Base-by-base conservation (phyloP, 2,113 vertebrate species). In the Anser cygnoides region DNA sequence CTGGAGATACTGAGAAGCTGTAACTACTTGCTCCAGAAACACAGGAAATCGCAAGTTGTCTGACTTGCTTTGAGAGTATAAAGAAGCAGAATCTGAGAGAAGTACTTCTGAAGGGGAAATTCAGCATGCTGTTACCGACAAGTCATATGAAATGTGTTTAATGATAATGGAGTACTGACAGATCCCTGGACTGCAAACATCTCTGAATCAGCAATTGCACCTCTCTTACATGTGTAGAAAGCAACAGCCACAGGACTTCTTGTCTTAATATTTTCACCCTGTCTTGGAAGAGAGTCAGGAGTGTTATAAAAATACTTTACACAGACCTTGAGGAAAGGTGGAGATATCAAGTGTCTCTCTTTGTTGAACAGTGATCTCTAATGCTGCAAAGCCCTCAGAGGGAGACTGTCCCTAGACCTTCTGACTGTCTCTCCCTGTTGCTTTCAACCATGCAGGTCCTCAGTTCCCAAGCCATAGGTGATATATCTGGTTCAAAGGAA, bases 91-190 rank as follows among this genome's bases (percentile, higher is more conserved):
- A 49, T 62, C 25, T 77, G 58, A 80, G 66, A 75, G 58, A 73
- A 33, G 31, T 29, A 37, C 41, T 81, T 87, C 77, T 89, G 80
- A 93, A 75, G 76, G 76, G 50, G 70, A 92, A 89, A 92, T 93
- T 75, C 61, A 86, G 41, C 83, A 91, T 89, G 83, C 84, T 78
- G 70, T 55, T 75, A 71, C 80, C 94, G 80, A 78, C 92, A 94
- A 82, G 58, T 92, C 72, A 25, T 76, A 76, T 78, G 92, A 92
- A 91, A 83, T 59, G 26, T 73, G 28, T 59, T 84, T 87, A 91
- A 82, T 59, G 35, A 66, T 76, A 76, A 63, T 54, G 23, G 68
- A 62, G 35, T 58, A 37, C 49, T 58, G 77, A 76, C 71, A 63
- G 75, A 31, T 73, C 59, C 72, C 77, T 92, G 68, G 55, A 92